phyloP scores from a whole-genome alignment of 92 coral and sea anemone genomes.

The Chrysogorgia sp. region DNA sequence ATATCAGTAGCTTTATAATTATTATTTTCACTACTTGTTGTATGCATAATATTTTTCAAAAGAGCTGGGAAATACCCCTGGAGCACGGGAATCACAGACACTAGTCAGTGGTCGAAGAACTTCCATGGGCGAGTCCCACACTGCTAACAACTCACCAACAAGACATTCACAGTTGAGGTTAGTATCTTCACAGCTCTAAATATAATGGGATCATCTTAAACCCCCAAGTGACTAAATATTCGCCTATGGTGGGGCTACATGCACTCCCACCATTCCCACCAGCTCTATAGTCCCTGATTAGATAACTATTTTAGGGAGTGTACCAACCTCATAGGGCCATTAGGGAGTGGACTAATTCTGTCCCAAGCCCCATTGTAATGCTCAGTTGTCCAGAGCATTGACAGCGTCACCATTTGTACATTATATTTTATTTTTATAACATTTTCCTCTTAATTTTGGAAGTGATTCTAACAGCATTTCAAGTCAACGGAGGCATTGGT shows the following conservation, averaged over 20 bases:
- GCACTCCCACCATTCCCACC: no score
- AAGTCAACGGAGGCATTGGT: slow-evolving; percentile 32
- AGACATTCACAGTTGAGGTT: slow-evolving; percentile 6
- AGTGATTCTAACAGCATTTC: slow-evolving; percentile 4
- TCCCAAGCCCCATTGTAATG: no score
- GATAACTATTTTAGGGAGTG: not conserved
- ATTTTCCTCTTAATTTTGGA: not conserved
- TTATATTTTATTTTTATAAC: no score
- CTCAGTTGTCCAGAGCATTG: no score
- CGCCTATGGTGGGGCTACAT: no score
- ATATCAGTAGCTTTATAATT: not conserved
- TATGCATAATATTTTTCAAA: not conserved
- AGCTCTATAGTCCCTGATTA: not conserved
- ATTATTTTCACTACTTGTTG: not conserved
- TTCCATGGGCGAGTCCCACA: slow-evolving; percentile 10
- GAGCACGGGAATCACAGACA: slow-evolving; percentile 18
- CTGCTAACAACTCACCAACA: not conserved
- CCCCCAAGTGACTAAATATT: no score
- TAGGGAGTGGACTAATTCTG: no score
- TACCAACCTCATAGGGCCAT: not conserved
- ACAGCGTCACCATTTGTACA: no score
- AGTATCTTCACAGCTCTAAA: not conserved
- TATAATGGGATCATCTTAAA: no score
- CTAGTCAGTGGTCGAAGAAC: slow-evolving; percentile 6
- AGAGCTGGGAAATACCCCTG: slow-evolving; percentile 47